These are phyloP conservation scores for Helicoverpa assulta DNA, from an alignment of 2,888 invertebrate genomes.

Conservation along the genomic window DNA sequence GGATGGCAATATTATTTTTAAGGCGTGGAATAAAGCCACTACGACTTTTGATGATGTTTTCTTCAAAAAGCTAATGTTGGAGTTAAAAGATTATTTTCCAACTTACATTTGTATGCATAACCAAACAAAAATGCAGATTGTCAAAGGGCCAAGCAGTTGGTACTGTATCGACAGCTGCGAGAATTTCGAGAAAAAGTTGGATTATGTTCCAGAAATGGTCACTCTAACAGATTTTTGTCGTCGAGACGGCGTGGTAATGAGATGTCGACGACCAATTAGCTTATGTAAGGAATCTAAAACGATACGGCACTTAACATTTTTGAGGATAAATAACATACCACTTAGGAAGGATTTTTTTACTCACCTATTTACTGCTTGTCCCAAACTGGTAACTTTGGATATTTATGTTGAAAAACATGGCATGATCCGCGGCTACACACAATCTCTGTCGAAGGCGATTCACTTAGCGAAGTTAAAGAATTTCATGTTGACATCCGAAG, in stretches of 20 bases:
- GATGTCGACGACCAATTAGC: conserved; percentile 60
- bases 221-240: conserved; percentile 71
- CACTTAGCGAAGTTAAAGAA: conserved; percentile 67
- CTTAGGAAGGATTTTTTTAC: conserved; percentile 65
- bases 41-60: conserved; percentile 67
- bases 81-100: conserved; percentile 70
- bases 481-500: conserved; percentile 68
- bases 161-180: conserved; percentile 70
- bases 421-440: conserved; percentile 56
- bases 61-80: conserved; percentile 56
- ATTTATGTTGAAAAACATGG: conserved; percentile 65
- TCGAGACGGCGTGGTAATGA: conserved; percentile 60
- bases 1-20: conserved; percentile 71
- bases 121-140: conserved; percentile 61
- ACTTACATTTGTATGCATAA: conserved; percentile 70
- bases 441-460: conserved; percentile 60
- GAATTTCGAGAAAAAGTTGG: conserved; percentile 62
- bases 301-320: conserved; percentile 64
- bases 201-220: conserved; percentile 64
- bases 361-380: conserved; percentile 64
- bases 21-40: conserved; percentile 69
- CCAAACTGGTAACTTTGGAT: conserved; percentile 66
- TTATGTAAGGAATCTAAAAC: conserved; percentile 56
- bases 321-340: conserved; percentile 68
- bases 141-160: conserved; percentile 66